These are phyloP conservation scores for Seriola dumerili DNA, from an alignment of 2,113 vertebrate genomes.

Conservation along the genomic window DNA sequence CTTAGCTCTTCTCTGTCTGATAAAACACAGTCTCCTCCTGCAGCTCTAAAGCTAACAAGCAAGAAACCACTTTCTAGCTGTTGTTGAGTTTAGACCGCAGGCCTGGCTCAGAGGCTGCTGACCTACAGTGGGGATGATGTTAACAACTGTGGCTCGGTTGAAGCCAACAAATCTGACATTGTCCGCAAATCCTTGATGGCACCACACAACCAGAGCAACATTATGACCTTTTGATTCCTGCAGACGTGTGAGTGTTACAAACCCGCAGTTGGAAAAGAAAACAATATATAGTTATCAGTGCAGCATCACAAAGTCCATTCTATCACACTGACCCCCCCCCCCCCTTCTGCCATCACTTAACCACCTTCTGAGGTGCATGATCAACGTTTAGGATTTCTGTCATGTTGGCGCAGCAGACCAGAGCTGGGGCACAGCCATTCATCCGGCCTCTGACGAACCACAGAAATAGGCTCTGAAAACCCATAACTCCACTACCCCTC, in stretches of 20 bases:
- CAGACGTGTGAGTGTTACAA: neutral
- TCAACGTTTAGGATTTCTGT: neutral
- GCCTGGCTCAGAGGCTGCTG: constrained; percentile 46
- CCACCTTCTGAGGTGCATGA: no score
- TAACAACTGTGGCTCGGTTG: constrained; percentile 55
- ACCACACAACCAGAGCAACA: constrained; percentile 25
- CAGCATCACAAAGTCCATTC: neutral
- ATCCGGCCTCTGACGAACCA: constrained; percentile 21
- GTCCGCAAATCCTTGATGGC: constrained; percentile 41
- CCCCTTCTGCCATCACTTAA: neutral
- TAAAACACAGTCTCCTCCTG: constrained; percentile 7
- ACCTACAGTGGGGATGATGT: constrained; percentile 52
- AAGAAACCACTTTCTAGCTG: constrained; percentile 22
- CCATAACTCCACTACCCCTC: constrained; percentile 12
- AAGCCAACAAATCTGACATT: constrained; percentile 32
- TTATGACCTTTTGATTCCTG: constrained; percentile 28
- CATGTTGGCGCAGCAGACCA: constrained; percentile 5
- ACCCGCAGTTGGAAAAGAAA: constrained; percentile 28
- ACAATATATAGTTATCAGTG: constrained; percentile 3
- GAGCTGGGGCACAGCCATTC: neutral
- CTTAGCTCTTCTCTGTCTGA: constrained; percentile 8
- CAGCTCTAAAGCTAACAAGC: constrained; percentile 2
- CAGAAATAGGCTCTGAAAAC: constrained; percentile 32
- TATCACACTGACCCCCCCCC: neutral
- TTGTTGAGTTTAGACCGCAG: constrained; percentile 37